Percentiles rank a stretch among this genome's conserved stretches.
phyloP scores from a whole-genome alignment of 1,140 invertebrate genomes.

The Aphelenchoides fujianensis region DNA sequence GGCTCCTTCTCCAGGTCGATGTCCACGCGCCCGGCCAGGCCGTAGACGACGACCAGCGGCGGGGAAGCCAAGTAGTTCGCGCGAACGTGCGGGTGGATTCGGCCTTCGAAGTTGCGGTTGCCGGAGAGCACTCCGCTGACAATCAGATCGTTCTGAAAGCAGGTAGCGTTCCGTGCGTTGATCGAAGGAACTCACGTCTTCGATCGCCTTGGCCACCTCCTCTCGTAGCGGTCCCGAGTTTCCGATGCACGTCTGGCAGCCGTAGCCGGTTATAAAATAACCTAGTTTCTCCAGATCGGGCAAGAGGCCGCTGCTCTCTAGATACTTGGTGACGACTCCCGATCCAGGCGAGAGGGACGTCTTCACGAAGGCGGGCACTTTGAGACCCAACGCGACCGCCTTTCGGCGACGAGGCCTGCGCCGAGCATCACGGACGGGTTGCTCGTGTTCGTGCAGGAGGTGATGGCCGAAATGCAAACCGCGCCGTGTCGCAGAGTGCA shows the following conservation, averaged over 20 bases:
- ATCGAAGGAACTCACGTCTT: constrained; percentile 71
- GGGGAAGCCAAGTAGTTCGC: constrained; percentile 96
- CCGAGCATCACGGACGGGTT: constrained; percentile 97
- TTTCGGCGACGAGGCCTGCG: constrained; percentile 76
- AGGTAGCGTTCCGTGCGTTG: background rate
- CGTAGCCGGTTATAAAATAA: constrained; percentile 89
- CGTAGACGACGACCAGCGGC: constrained; percentile 90
- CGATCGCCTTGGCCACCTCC: constrained; percentile 83
- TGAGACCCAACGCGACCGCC: constrained; percentile 83
- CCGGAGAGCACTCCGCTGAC: constrained; percentile 91
- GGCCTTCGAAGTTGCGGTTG: constrained; percentile 93
- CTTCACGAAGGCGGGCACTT: constrained; percentile 87
- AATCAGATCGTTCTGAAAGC: constrained; percentile 76
- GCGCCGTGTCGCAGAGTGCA: constrained; percentile 85
- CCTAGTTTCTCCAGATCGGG: constrained; percentile 81
- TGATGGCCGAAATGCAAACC: constrained; percentile 94
- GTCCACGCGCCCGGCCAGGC: constrained; percentile 84
- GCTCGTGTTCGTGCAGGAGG: constrained; percentile 94
- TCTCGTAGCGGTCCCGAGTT: constrained; percentile 91
- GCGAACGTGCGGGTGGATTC: constrained; percentile 89
- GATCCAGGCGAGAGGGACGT: constrained; percentile 92
- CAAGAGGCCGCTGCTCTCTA: constrained; percentile 77
- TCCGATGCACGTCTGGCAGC: constrained; percentile 98
- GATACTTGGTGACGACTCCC: constrained; percentile 94
- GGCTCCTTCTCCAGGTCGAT: constrained; percentile 90